Evolutionary conservation across 1,140 invertebrate species (phyloP), one percentile per base, ranked within the genome.

Genomic region (Drosophila hydei): DNA sequence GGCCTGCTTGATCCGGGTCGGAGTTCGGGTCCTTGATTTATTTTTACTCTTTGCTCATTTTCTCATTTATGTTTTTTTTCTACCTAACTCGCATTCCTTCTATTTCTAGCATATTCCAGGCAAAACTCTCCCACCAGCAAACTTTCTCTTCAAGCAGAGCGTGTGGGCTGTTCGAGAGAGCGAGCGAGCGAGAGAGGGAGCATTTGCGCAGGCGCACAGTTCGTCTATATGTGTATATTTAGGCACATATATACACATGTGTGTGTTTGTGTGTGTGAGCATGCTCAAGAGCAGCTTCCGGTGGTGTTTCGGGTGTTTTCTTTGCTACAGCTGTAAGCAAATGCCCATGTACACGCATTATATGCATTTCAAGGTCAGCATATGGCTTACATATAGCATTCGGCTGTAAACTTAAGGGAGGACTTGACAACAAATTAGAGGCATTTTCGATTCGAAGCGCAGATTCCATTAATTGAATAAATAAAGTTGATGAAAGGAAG

Each of bases 21-120:
- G 38, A 8, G n/a, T 16, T 16, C 38, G 38, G 38, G 76, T 87
- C 81, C 81, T 87, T 87, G 81, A 88, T 87, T 87, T 87, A 88
- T 85, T 87, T 85, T 80, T 85, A 84, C 62, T 70, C 71, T 69
- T 43, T 69, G 65, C 71, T 73, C 65, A 73, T 61, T 61, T 72
- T 59, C 25, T 11, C 14, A 40, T 69, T 48, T 48, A 6, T 19
- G 6, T 43, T 21, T 16, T n/a, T 77, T 73, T 67, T 81, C 81
- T 88, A 87, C 81, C 81, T 87, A 87, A 67, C 61, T 14, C 73
- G 51, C 38, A 60, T 52, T 64, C 40, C 61, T 55, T 55, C 76
- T 85, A 62, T 65, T 61, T 71, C 55, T 65, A 52, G 33, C 69
- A 60, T 72, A 16, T 62, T 76, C 52, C 69, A 75, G 56, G 71